Evolutionary conservation across 2,113 vertebrate species (phyloP), one percentile per base, ranked within the genome.

Genomic region (Heptranchias perlo): DNA sequence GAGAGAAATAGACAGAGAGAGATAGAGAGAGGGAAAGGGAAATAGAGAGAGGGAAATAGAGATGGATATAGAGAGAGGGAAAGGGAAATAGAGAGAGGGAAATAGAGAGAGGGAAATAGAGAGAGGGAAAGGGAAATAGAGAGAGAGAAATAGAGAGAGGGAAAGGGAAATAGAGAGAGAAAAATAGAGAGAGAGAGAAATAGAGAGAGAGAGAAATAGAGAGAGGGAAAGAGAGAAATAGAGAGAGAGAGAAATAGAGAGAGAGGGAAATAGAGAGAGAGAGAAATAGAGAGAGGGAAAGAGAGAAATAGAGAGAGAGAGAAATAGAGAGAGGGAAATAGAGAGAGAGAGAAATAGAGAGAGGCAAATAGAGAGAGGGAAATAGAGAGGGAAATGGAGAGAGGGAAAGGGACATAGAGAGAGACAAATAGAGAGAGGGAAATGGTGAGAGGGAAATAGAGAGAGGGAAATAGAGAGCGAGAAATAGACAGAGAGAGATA

Each of bases 401-500:
- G 31, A 31, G 28, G 5, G 69, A 28, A 4, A 69, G 25, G 25
- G 65, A 5, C 5, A 69, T 21, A 28, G 65, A 67, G 25, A 28
- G 65, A 28, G 65, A n/a, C n/a, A 69, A 6, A 28, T 28, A n/a
- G n/a, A 69, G 65, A 69, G 28, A 28, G 58, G 58, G 97, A 97
- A 96, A 97, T 97, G 95, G 96, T 97, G 97, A 96, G 96, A 96
- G 97, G 96, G 96, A 96, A 82, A n/a, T n/a, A n/a, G n/a, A n/a
- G n/a, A n/a, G n/a, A 96, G 73, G 96, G 47, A 82, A 87, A 93
- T 89, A 97, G 49, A 28, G 31, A 52, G 58, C 96, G 97, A 97
- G 97, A 97, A 97, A 97, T 96, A 84, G 97, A 97, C 97, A 97
- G 95, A 97, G 76, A 94, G 96, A 97, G 96, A 39, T 31, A 97